Conservation (phyloP, 2,888 invertebrate species). For the Drosophila kambysellisi region DNA sequence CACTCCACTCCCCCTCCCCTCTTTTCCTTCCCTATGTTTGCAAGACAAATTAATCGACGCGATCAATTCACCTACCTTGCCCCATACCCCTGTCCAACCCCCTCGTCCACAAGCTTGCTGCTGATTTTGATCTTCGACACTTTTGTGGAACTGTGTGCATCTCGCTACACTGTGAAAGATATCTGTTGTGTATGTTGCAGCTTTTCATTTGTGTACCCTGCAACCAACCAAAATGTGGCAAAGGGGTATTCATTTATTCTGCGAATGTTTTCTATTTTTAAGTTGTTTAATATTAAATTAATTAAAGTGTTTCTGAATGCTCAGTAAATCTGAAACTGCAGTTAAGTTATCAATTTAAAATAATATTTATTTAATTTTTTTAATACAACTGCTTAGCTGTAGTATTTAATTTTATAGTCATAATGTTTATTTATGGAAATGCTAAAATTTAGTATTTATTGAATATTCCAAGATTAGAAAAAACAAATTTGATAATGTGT, state of each 20-base stretch:
- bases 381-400: background rate
- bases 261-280: background rate
- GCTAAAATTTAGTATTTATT: too few species aligned
- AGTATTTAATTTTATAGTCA: background rate
- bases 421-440: background rate
- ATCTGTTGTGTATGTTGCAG: constrained; percentile 20
- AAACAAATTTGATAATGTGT: too few species aligned
- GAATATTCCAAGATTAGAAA: too few species aligned
- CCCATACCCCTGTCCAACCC: background rate
- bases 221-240: background rate
- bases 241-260: background rate
- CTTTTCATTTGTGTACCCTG: constrained; percentile 15
- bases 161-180: constrained; percentile 27
- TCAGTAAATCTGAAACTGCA: background rate
- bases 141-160: constrained; percentile 44
- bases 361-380: background rate
- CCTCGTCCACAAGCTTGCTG: constrained; percentile 52
- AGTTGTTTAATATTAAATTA: background rate
- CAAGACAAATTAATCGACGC: constrained; percentile 84
- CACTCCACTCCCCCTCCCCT: background rate
- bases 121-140: constrained; percentile 82
- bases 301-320: too few species aligned
- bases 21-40: constrained; percentile 4
- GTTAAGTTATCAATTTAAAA: fast-evolving
- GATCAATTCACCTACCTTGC: constrained; percentile 73